Evolutionary conservation across 2,113 vertebrate genomes (phyloP).

Genomic region (Chitala chitala): DNA sequence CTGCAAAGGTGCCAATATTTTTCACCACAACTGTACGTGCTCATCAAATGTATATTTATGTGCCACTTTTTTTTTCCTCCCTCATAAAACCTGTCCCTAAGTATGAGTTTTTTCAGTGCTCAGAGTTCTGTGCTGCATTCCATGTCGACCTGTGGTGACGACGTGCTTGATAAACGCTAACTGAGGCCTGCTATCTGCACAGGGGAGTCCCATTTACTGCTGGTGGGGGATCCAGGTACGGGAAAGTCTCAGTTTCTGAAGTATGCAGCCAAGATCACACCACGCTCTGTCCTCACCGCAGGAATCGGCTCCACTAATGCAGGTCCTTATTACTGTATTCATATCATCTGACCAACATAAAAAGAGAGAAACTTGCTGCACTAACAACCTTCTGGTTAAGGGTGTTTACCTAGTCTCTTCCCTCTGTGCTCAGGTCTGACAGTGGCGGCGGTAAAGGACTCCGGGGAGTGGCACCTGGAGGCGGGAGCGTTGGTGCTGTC

Average conservation of each 20-base stretch:
- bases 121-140: background rate
- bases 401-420: background rate
- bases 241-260: slow-evolving; percentile 97
- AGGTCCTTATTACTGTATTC: too few species aligned
- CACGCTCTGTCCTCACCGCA: slow-evolving; percentile 87
- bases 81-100: too few species aligned
- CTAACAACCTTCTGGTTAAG: background rate
- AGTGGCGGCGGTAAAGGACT: slow-evolving; percentile 64
- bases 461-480: slow-evolving; percentile 67
- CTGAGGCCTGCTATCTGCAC: slow-evolving; percentile 18
- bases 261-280: slow-evolving; percentile 90
- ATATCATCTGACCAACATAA: too few species aligned
- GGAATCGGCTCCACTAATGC: slow-evolving; percentile 94
- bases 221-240: slow-evolving; percentile 94
- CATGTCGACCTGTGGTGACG: background rate
- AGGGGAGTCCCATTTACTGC: slow-evolving; percentile 91
- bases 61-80: too few species aligned
- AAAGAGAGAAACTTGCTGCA: background rate
- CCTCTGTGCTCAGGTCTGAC: slow-evolving; percentile 51
- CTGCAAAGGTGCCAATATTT: too few species aligned
- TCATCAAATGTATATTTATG: too few species aligned
- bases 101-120: too few species aligned
- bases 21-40: too few species aligned
- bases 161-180: background rate
- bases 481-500: slow-evolving; percentile 81